Evolutionary conservation across 2,113 vertebrate species (phyloP).

Genomic region (Myodes glareolus): DNA sequence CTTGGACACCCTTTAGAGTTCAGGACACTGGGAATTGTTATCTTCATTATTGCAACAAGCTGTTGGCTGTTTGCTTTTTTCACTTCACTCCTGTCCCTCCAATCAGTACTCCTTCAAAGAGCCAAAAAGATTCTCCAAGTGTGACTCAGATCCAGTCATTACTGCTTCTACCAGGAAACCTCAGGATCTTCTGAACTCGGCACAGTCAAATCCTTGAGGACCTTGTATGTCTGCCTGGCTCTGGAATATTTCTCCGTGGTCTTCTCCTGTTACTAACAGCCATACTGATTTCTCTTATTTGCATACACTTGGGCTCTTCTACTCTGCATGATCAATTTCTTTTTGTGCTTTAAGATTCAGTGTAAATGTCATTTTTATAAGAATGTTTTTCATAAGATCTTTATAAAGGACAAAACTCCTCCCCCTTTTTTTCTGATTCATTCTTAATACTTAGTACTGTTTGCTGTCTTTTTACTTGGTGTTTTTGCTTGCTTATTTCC

Average conservation of each 20-base stretch:
- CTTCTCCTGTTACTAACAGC: no score
- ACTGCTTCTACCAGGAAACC: not conserved
- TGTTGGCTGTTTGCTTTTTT: not conserved
- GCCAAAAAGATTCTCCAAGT: not conserved
- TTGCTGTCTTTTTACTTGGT: not conserved
- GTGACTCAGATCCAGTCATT: not conserved
- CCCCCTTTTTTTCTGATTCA: not conserved
- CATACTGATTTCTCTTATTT: not conserved
- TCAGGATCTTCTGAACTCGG: not conserved
- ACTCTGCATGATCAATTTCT: not conserved
- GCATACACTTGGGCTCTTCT: not conserved
- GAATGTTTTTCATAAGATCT: not conserved
- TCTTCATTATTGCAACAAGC: not conserved
- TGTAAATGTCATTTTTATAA: slow-evolving; percentile 47
- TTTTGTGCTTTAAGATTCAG: slow-evolving; percentile 28
- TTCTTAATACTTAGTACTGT: not conserved
- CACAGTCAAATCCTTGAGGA: not conserved
- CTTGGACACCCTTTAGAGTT: no score
- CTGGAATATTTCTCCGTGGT: not conserved
- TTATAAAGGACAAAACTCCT: not conserved
- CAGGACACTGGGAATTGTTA: not conserved
- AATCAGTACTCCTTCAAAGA: not conserved
- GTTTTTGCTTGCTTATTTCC: not conserved
- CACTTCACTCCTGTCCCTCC: not conserved
- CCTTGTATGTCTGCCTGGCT: not conserved